Conservation (phyloP, 2,888 invertebrate species). For the Yponomeuta cagnagella region DNA sequence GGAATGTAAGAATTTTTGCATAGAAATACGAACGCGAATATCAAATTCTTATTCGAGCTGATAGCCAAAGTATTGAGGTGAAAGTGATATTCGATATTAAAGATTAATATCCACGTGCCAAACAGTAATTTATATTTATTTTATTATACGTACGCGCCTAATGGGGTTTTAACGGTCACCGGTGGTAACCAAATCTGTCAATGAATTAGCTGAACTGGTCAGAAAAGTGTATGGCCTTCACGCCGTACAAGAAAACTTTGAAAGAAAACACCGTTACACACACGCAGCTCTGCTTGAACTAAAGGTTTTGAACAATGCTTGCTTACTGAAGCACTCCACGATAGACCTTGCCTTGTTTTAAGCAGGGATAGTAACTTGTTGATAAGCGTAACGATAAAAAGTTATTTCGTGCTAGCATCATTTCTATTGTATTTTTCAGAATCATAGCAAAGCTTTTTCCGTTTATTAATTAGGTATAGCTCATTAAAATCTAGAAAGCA, state of each 20-base stretch:
- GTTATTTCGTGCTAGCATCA: too few species aligned
- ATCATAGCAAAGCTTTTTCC: too few species aligned
- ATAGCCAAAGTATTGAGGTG: slow-evolving; percentile 27
- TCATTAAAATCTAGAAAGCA: too few species aligned
- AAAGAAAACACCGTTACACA: background rate
- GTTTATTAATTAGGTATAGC: too few species aligned
- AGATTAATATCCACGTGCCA: background rate
- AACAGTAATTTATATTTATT: background rate
- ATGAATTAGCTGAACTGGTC: background rate
- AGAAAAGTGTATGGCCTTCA: background rate
- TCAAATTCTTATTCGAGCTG: slow-evolving; percentile 21
- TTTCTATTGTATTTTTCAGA: too few species aligned
- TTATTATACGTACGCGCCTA: background rate
- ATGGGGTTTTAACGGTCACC: background rate
- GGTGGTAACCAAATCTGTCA: background rate
- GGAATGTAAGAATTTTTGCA: background rate
- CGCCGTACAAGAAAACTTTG: background rate
- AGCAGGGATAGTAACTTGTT: background rate
- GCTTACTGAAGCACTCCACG: background rate
- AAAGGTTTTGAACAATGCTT: background rate
- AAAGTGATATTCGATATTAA: slow-evolving; percentile 28
- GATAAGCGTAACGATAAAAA: background rate
- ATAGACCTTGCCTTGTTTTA: background rate
- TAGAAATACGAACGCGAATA: background rate
- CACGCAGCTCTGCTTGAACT: background rate